phyloP scores from a whole-genome alignment of 2,113 vertebrate genomes.

The Pachyramphus minor region DNA sequence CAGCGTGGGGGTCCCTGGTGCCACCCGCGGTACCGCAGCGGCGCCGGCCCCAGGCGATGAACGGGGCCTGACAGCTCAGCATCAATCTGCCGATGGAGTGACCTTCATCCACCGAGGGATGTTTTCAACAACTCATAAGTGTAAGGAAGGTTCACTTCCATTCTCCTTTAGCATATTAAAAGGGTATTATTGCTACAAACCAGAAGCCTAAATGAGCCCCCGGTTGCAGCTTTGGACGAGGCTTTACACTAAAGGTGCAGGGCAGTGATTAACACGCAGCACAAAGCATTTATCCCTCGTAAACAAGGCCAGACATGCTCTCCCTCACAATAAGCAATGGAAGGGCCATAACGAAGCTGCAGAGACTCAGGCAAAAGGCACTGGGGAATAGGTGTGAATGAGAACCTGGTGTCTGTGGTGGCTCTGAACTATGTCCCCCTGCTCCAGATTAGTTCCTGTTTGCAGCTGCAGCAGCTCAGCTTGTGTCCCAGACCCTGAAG shows the following conservation, averaged over 20 bases:
- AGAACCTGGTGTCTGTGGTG: fast-evolving
- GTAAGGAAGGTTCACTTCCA: conserved; percentile 61
- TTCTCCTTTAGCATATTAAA: conserved; percentile 74
- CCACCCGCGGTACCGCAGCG: not conserved
- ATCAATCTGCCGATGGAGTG: conserved; percentile 46
- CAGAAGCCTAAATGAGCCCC: conserved; percentile 70
- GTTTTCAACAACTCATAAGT: conserved; percentile 35
- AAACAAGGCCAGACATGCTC: conserved; percentile 16
- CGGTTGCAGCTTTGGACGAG: conserved; percentile 43
- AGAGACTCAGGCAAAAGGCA: not conserved
- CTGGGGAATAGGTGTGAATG: fast-evolving
- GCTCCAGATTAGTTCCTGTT: not conserved
- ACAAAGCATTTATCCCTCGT: not conserved
- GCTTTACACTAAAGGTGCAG: conserved; percentile 66
- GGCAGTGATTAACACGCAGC: conserved; percentile 13
- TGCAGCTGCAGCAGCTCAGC: fast-evolving
- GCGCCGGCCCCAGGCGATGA: conserved; percentile 27
- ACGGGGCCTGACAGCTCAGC: conserved; percentile 6
- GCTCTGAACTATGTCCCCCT: not conserved
- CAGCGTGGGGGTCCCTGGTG: not conserved
- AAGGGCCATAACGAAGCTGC: not conserved
- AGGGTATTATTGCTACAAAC: conserved; percentile 72
- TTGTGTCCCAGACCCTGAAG: fast-evolving
- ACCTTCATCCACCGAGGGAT: conserved; percentile 61
- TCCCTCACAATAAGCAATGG: not conserved